Conservation (phyloP, 2,888 invertebrate species). For the Tridacna gigas region DNA sequence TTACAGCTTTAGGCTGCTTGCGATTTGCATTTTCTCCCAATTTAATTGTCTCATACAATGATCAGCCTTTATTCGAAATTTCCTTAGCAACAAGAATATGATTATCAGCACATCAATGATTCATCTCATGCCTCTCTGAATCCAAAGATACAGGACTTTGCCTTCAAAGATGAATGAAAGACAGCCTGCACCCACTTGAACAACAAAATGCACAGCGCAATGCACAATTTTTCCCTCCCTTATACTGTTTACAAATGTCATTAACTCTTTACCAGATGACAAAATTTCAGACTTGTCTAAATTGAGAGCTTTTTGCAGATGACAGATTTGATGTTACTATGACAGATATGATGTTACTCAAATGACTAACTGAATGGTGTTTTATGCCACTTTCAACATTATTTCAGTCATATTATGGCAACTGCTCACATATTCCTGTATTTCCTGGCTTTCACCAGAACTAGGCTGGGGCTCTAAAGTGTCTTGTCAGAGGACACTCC, state of each 20-base stretch:
- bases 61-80: slow-evolving; percentile 35
- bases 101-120: slow-evolving; percentile 20
- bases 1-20: slow-evolving; percentile 12
- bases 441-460: too few species aligned
- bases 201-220: slow-evolving; percentile 7
- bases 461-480: too few species aligned
- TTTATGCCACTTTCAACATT: too few species aligned
- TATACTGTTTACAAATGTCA: not conserved
- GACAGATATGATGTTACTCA: too few species aligned
- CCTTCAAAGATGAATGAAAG: not conserved
- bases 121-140: not conserved
- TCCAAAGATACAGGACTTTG: slow-evolving; percentile 2
- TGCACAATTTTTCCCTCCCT: slow-evolving; percentile 5
- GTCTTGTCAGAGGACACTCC: too few species aligned
- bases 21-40: slow-evolving; percentile 31
- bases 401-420: too few species aligned
- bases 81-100: slow-evolving; percentile 32
- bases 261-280: not conserved
- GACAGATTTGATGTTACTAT: not conserved
- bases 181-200: slow-evolving; percentile 26
- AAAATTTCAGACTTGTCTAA: not conserved
- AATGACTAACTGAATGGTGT: too few species aligned
- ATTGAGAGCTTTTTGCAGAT: not conserved
- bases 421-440: too few species aligned
- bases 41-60: slow-evolving; percentile 22